phyloP scores from a whole-genome alignment of 2,888 invertebrate species.

The Perizoma flavofasciatum region DNA sequence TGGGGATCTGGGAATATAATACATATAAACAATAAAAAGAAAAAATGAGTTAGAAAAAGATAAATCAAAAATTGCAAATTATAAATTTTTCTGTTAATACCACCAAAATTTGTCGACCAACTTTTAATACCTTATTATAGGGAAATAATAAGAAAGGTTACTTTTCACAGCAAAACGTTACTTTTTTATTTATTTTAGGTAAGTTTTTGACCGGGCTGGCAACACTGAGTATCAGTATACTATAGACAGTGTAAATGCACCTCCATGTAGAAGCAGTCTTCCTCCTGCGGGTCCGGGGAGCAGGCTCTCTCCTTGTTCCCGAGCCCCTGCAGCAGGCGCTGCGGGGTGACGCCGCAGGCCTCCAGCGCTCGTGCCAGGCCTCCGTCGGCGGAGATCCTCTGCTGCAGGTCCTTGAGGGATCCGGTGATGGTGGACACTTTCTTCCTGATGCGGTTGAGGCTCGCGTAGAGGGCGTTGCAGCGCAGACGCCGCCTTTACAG shows the following conservation, averaged over 20 bases:
- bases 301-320: constrained; percentile 12
- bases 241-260: too few species aligned
- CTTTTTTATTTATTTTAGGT: too few species aligned
- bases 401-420: constrained; percentile 6
- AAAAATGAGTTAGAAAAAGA: too few species aligned
- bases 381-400: neutral
- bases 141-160: too few species aligned
- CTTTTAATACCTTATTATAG: too few species aligned
- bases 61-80: too few species aligned
- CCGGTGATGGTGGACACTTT: constrained; percentile 8
- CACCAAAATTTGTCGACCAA: too few species aligned
- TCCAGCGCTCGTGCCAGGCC: constrained; percentile 7
- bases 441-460: constrained; percentile 16
- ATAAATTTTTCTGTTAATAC: too few species aligned
- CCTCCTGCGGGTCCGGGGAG: constrained; percentile 14
- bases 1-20: constrained; percentile 4
- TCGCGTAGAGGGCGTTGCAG: constrained; percentile 23
- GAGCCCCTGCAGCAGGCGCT: constrained; percentile 9
- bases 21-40: too few species aligned
- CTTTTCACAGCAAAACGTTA: too few species aligned
- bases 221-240: too few species aligned
- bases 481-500: constrained; percentile 13
- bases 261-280: constrained; percentile 14
- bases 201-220: too few species aligned
- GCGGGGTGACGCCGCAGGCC: constrained; percentile 4